A percentile compares a stretch with the other conserved stretches of the same genome.
These are phyloP conservation scores for Cebus imitator DNA, from an alignment of 2,113 vertebrate species.

Conservation along the genomic window DNA sequence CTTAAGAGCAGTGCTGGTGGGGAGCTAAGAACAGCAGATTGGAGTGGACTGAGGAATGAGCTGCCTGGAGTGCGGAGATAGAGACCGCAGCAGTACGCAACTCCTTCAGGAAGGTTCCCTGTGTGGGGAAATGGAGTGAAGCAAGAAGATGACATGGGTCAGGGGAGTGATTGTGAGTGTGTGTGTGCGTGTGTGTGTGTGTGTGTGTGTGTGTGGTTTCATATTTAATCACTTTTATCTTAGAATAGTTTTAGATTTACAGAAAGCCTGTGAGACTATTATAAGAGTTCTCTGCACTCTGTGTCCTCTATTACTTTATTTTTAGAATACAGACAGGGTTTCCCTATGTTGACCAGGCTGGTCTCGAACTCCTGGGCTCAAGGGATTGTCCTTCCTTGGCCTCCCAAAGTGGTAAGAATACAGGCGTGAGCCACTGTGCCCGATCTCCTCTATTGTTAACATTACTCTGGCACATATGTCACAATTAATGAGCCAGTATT, in stretches of 20 bases:
- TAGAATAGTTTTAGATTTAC: background rate
- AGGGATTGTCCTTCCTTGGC: no score
- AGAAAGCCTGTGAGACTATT: background rate
- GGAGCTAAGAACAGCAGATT: background rate
- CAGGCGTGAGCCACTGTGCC: no score
- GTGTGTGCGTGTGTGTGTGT: background rate
- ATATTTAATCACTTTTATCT: background rate
- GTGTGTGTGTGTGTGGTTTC: background rate
- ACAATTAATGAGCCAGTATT: background rate
- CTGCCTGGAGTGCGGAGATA: background rate
- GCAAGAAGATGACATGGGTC: background rate
- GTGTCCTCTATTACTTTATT: background rate
- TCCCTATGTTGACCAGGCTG: no score
- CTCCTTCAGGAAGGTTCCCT: background rate
- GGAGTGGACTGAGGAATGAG: background rate
- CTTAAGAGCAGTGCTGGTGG: background rate
- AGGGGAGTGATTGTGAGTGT: no score
- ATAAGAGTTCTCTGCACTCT: background rate
- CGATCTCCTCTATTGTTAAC: background rate
- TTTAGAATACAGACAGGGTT: no score
- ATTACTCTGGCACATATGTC: background rate
- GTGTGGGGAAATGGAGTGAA: background rate
- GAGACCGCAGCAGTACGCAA: no score
- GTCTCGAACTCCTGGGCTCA: no score
- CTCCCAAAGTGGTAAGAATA: no score